A percentile compares a stretch with the other conserved stretches of the same genome.
phyloP scores from a whole-genome alignment of 2,797 vertebrate genomes.

The Pantherophis vulpinus region DNA sequence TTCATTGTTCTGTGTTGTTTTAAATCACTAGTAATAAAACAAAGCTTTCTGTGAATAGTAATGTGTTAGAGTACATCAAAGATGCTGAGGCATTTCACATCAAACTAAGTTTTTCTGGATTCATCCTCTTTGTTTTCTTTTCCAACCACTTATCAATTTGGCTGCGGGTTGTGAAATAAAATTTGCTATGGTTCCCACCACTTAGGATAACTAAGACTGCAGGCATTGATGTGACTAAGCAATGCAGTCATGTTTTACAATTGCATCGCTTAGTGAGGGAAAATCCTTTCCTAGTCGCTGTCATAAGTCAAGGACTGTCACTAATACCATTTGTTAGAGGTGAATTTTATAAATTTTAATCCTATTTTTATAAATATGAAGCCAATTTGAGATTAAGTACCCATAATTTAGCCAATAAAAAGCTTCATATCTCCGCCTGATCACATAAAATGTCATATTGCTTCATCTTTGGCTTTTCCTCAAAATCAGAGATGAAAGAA shows the following conservation, averaged over 20 bases:
- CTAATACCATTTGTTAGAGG: background rate
- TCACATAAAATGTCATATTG: background rate
- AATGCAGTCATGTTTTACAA: background rate
- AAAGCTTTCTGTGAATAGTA: background rate
- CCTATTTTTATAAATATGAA: background rate
- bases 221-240: background rate
- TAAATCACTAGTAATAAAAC: background rate
- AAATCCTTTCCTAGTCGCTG: background rate
- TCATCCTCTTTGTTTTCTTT: background rate
- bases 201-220: background rate
- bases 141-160: background rate
- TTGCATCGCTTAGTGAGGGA: background rate
- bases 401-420: background rate
- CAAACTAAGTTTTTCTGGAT: background rate
- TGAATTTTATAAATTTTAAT: background rate
- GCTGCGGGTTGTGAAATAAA: background rate
- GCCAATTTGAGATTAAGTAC: background rate
- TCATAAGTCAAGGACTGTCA: background rate
- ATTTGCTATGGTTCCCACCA: background rate
- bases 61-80: background rate
- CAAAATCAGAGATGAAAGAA: background rate
- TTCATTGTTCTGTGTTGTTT: slow-evolving; percentile 13
- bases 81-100: background rate
- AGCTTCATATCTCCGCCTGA: background rate
- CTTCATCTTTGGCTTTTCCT: background rate